These are phyloP conservation scores for Rhynchomys soricoides DNA, from an alignment of 2,113 vertebrate species.

Conservation along the genomic window DNA sequence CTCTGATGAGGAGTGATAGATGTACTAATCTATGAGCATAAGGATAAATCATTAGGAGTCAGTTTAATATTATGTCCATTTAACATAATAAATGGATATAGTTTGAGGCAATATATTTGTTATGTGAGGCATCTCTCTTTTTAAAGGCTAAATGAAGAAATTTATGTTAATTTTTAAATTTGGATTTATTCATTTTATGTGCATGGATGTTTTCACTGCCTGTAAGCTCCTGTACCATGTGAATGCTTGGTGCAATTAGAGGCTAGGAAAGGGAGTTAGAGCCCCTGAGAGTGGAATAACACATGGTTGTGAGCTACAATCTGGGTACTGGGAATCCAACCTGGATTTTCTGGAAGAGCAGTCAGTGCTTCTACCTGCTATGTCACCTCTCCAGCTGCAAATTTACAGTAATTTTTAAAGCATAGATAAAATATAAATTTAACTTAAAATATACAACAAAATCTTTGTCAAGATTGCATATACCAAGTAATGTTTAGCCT, in stretches of 20 bases:
- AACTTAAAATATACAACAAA: background rate
- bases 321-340: background rate
- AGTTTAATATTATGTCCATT: background rate
- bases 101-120: conserved; percentile 13
- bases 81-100: background rate
- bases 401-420: conserved; percentile 23
- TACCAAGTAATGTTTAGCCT: background rate
- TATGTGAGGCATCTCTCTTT: conserved; percentile 13
- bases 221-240: background rate
- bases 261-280: background rate
- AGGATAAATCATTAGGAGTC: background rate
- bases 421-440: background rate
- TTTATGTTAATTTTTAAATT: background rate
- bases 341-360: background rate
- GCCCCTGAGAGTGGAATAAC: background rate
- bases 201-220: background rate
- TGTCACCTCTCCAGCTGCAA: background rate
- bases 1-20: background rate
- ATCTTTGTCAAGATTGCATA: background rate
- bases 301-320: background rate
- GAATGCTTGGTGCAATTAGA: background rate
- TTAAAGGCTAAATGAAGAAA: conserved; percentile 28
- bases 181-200: background rate
- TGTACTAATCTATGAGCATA: background rate
- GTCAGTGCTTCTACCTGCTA: background rate